A percentile compares a stretch with the other conserved stretches of the same genome.
These are phyloP conservation scores for Charina bottae DNA, from an alignment of 2,113 vertebrate genomes.

Conservation along the genomic window DNA sequence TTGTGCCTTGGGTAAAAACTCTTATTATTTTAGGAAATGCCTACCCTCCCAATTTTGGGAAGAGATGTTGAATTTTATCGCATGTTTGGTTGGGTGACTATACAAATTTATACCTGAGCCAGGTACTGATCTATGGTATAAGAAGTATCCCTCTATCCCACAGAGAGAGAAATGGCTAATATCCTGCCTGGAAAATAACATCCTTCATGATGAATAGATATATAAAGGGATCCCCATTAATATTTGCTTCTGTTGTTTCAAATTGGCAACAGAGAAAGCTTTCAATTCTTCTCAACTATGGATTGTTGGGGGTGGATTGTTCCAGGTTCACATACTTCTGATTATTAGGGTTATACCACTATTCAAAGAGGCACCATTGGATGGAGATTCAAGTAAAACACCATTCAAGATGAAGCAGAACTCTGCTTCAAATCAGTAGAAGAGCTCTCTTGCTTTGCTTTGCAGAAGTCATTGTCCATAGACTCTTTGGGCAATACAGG, in stretches of 20 bases:
- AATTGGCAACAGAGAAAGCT: background rate
- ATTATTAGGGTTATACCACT: background rate
- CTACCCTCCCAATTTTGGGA: background rate
- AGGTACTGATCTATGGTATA: background rate
- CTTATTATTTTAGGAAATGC: background rate
- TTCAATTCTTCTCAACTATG: background rate
- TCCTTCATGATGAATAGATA: background rate
- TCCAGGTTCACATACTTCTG: constrained; percentile 6
- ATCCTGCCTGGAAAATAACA: background rate
- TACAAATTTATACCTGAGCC: background rate
- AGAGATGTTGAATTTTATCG: background rate
- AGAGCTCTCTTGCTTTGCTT: background rate
- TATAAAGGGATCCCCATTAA: background rate
- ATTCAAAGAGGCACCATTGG: background rate
- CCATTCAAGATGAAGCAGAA: background rate
- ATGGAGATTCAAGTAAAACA: background rate
- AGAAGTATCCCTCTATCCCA: background rate
- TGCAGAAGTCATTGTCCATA: background rate
- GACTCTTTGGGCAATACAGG: background rate
- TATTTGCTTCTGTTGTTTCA: background rate
- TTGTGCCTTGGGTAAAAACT: background rate
- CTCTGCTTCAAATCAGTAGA: background rate
- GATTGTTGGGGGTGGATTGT: background rate
- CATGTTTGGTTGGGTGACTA: background rate
- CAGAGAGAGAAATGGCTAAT: background rate